These are phyloP conservation scores for Dromococcyx pavoninus DNA, from an alignment of 2,797 vertebrate species.

Conservation along the genomic window DNA sequence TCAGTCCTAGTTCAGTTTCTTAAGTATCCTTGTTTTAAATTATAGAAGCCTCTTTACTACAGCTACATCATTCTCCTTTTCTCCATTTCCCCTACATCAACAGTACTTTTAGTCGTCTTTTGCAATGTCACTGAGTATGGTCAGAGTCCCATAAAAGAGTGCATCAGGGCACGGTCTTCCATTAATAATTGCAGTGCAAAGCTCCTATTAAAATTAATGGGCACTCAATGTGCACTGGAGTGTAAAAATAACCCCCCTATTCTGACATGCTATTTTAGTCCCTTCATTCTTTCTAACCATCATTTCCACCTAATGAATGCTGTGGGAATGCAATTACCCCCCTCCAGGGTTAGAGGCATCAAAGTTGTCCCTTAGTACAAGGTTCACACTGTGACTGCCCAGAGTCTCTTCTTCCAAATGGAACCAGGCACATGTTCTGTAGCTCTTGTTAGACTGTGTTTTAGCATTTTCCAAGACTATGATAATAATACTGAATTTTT, in stretches of 20 bases:
- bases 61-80: background rate
- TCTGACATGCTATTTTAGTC: slow-evolving; percentile 57
- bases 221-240: slow-evolving; percentile 28
- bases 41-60: background rate
- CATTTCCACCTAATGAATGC: slow-evolving; percentile 66
- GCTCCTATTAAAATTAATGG: slow-evolving; percentile 75
- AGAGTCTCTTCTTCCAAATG: slow-evolving; percentile 34
- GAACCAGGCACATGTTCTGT: slow-evolving; percentile 2
- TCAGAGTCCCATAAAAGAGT: slow-evolving; percentile 27
- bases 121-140: background rate
- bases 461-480: slow-evolving; percentile 17
- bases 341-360: slow-evolving; percentile 16
- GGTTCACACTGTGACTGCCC: background rate
- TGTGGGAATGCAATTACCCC: background rate
- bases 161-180: slow-evolving; percentile 26
- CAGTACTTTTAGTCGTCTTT: background rate
- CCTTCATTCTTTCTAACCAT: slow-evolving; percentile 43
- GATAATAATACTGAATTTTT: background rate
- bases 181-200: slow-evolving; percentile 57
- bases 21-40: background rate
- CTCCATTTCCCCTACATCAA: background rate
- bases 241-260: slow-evolving; percentile 63
- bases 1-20: background rate
- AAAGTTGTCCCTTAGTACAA: slow-evolving; percentile 31
- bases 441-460: slow-evolving; percentile 3